Evolutionary conservation across 2,888 invertebrate genomes (phyloP).

Genomic region (Oithona nana): DNA sequence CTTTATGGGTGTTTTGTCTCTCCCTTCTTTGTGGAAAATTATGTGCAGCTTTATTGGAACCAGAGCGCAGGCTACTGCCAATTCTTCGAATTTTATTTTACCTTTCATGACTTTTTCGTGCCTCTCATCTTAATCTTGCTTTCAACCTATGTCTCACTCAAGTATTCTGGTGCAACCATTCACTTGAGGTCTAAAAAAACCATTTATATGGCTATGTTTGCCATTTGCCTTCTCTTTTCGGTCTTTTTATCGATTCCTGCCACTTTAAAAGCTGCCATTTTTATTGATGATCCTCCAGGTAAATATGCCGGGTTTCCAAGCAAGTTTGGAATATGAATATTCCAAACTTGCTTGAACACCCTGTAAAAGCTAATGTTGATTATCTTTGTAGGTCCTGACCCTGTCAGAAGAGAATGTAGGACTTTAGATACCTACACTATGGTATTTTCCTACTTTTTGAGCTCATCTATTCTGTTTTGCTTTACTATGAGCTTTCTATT

Average conservation of each 20-base stretch:
- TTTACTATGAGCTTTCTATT: constrained; percentile 11
- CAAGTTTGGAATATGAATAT: neutral
- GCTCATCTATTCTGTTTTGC: constrained; percentile 7
- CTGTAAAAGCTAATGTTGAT: too few relatives aligned
- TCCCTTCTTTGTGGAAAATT: constrained; percentile 12
- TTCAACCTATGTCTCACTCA: constrained; percentile 2
- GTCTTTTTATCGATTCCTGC: constrained; percentile 2
- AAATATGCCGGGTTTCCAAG: neutral
- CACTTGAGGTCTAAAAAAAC: neutral
- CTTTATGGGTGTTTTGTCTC: constrained; percentile 7
- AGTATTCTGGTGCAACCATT: constrained; percentile 5
- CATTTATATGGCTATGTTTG: neutral
- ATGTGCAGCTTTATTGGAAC: constrained; percentile 1
- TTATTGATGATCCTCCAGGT: constrained; percentile 7
- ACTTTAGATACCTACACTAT: constrained; percentile 1
- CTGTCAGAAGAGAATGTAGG: neutral
- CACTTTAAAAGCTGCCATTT: neutral
- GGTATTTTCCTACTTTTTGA: constrained; percentile 9
- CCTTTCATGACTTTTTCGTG: constrained; percentile 2
- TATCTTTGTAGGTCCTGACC: neutral
- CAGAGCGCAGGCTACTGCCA: neutral
- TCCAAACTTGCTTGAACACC: neutral
- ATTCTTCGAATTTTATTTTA: constrained; percentile 1
- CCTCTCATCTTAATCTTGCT: neutral
- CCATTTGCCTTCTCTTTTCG: neutral